Conservation (phyloP, 2,113 vertebrate genomes). For the Onychostoma macrolepis region DNA sequence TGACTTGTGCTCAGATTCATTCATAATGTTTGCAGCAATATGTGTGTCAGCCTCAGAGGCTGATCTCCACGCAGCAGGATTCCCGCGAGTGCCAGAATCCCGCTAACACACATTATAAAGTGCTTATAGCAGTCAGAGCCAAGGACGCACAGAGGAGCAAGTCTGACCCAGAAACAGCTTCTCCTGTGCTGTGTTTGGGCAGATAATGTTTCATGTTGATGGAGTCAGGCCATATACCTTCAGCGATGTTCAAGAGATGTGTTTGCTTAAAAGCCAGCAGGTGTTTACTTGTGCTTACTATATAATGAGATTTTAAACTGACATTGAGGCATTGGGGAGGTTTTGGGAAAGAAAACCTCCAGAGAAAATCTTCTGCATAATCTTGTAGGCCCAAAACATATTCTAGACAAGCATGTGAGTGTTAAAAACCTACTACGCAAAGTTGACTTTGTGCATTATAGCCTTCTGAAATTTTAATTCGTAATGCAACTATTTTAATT, state of each 20-base stretch:
- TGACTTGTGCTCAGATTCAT: slow-evolving; percentile 47
- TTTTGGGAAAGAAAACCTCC: not conserved
- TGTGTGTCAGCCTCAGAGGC: slow-evolving; percentile 30
- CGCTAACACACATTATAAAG: slow-evolving; percentile 62
- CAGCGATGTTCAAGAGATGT: not conserved
- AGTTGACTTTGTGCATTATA: not conserved
- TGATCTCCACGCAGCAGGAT: slow-evolving; percentile 48
- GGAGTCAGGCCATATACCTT: slow-evolving; percentile 23
- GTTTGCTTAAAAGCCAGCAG: slow-evolving; percentile 15
- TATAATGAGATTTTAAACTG: slow-evolving; percentile 34
- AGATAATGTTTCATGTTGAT: slow-evolving; percentile 43
- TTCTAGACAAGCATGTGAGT: not conserved
- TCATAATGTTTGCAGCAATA: slow-evolving; percentile 49
- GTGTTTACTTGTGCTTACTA: slow-evolving; percentile 36
- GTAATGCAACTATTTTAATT: not conserved
- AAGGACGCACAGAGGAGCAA: slow-evolving; percentile 68
- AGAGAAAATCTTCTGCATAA: not conserved
- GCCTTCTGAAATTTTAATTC: not conserved
- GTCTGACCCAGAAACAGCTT: slow-evolving; percentile 73
- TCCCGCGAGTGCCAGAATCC: slow-evolving; percentile 58
- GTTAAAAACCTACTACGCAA: not conserved
- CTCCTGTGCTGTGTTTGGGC: slow-evolving; percentile 59
- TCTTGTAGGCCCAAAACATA: slow-evolving; percentile 8
- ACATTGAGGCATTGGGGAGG: not conserved
- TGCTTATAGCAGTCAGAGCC: slow-evolving; percentile 56